Base-by-base conservation (phyloP, 2,113 vertebrate genomes). In the Oceanodroma tethys region DNA sequence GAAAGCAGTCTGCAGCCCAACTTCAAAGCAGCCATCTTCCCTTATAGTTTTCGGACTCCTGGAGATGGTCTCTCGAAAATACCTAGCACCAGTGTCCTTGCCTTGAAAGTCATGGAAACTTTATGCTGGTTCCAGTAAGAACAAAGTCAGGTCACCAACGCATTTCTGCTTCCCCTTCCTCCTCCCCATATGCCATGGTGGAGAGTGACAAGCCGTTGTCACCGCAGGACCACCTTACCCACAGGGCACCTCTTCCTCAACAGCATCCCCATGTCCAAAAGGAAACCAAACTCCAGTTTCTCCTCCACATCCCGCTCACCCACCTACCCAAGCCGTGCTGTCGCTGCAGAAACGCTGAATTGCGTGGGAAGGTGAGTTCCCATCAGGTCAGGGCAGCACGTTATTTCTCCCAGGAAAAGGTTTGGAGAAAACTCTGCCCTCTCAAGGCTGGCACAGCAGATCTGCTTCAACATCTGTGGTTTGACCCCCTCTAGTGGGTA, bases 401-500 rank as follows among this genome's bases (percentile, higher is more conserved):
- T 38, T 18, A 6, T 5, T 71, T 20, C 59, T 43, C 25, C 73
- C 55, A 72, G 62, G 43, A 30, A 53, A 81, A 73, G 63, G n/a
- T 67, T 2, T 87, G 65, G 62, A 81, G 89, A 63, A 85, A 84
- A 86, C 70, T 29, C 86, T 94, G 86, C 94, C 95, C 91, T 91
- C 70, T 81, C 62, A 65, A 60, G 76, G 84, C 88, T 65, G 93
- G 93, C 58, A 38, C 50, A 58, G 58, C 34, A 85, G 62, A 94
- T 63, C 93, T 2, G 21, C 86, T 97, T 58, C 93, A 97, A 95
- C 96, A 94, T 93, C 97, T 97, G 94, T 95, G 96, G 94, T 97
- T 95, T 96, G 89, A 97, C 96, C 97, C 97, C 97, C 97, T 95
- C 97, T 97, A 97, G 97, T 97, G 97, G 97, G 97, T 95, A 90